These are phyloP conservation scores for Arctopsyche grandis DNA, from an alignment of 1,140 invertebrate genomes.

Conservation along the genomic window DNA sequence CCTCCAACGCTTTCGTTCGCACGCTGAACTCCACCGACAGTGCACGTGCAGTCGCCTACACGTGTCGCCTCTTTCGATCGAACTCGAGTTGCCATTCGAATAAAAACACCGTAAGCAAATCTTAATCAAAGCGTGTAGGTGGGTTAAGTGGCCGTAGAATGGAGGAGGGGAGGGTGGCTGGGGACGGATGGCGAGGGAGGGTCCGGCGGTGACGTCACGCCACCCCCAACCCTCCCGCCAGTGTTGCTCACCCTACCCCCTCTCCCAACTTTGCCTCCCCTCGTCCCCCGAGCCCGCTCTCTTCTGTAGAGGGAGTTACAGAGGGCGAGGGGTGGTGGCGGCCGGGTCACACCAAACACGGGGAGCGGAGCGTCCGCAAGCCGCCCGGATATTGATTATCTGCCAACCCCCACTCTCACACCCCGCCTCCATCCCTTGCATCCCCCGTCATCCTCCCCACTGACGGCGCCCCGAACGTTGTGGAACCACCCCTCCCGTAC, in stretches of 20 bases:
- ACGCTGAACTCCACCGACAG: too few relatives aligned
- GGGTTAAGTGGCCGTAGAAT: conserved; percentile 34
- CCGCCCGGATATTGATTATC: conserved; percentile 70
- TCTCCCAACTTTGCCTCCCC: conserved; percentile 7
- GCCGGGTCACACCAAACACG: conserved; percentile 41
- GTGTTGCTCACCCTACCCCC: conserved; percentile 29
- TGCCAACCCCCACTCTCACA: conserved; percentile 56
- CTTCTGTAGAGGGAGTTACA: not conserved
- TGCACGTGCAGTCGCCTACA: not conserved
- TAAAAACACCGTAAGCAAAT: conserved; percentile 35
- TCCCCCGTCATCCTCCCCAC: not conserved
- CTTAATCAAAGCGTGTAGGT: conserved; percentile 40
- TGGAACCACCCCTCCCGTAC: not conserved
- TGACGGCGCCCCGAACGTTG: not conserved
- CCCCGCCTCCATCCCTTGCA: not conserved
- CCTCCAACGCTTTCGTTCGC: too few relatives aligned
- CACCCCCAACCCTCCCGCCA: conserved; percentile 20
- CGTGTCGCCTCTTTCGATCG: not conserved
- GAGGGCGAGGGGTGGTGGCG: not conserved
- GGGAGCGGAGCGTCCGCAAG: conserved; percentile 67
- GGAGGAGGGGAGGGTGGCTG: not conserved
- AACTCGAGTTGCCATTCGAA: not conserved
- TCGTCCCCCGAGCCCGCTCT: not conserved
- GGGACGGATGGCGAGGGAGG: not conserved
- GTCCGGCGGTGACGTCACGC: conserved; percentile 45